Conservation (phyloP, 2,113 vertebrate genomes). For the Rhodinocichla rosea region DNA sequence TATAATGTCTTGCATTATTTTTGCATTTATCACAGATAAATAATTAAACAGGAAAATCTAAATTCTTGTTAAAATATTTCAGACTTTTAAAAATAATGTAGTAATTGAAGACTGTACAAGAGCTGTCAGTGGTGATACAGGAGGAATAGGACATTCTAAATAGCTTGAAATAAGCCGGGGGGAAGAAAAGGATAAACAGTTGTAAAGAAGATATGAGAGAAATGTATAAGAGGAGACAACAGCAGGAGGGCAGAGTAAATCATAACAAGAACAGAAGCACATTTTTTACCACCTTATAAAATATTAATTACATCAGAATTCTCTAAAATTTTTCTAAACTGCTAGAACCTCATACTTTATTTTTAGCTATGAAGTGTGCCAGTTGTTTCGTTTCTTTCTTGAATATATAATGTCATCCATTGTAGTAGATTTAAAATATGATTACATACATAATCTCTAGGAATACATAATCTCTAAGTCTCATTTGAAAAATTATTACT, state of each 20-base stretch:
- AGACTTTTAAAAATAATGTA: not conserved
- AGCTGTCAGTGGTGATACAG: accelerated
- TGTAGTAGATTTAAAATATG: not conserved
- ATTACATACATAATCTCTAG: not conserved
- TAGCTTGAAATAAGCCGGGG: not conserved
- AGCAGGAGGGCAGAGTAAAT: not conserved
- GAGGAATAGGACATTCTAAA: not conserved
- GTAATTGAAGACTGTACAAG: not conserved
- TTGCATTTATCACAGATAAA: not conserved
- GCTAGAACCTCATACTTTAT: not conserved
- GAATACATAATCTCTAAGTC: not conserved
- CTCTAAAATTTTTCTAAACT: not conserved
- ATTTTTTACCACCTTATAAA: not conserved
- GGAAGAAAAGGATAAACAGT: not conserved
- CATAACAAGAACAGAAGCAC: not conserved
- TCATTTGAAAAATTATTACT: not conserved
- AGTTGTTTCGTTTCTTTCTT: not conserved
- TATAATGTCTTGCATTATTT: not conserved
- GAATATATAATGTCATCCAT: not conserved
- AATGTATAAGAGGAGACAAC: not conserved
- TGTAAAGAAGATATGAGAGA: not conserved
- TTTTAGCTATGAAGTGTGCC: not conserved
- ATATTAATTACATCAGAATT: not conserved
- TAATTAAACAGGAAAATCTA: not conserved
- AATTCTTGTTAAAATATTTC: not conserved